A percentile compares a stretch with the other conserved stretches of the same genome.
These are phyloP conservation scores for Chaetodon trifasciatus DNA, from an alignment of 2,797 vertebrate genomes.

Conservation along the genomic window DNA sequence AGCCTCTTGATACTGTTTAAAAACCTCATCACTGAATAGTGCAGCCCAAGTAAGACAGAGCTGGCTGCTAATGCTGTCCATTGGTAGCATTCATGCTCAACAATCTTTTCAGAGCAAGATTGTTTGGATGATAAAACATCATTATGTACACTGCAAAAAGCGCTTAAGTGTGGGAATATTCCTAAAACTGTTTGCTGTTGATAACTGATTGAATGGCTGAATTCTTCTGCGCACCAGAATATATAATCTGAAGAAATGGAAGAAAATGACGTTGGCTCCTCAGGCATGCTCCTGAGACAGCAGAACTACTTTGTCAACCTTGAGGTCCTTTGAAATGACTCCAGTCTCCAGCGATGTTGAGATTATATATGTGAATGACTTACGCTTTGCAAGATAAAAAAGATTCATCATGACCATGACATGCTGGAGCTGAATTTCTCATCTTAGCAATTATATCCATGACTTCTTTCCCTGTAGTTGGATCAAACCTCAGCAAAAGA, in stretches of 20 bases:
- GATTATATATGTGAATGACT: slow-evolving; percentile 62
- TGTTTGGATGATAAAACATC: not conserved
- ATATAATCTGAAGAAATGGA: slow-evolving; percentile 27
- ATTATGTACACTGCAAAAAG: not conserved
- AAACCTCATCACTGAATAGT: not conserved
- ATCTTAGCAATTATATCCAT: slow-evolving; percentile 66
- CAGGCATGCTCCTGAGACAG: slow-evolving; percentile 2
- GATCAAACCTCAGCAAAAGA: slow-evolving; percentile 55
- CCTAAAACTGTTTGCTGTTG: not conserved
- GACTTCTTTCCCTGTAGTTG: slow-evolving; percentile 56
- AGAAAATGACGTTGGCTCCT: slow-evolving; percentile 12
- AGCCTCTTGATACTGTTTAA: not conserved
- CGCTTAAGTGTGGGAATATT: not conserved
- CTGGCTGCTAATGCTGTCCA: not conserved
- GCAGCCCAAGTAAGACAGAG: not conserved
- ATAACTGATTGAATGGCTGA: not conserved
- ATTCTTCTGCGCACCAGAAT: slow-evolving; percentile 4
- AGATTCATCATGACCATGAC: slow-evolving; percentile 59
- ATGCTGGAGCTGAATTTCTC: slow-evolving; percentile 65
- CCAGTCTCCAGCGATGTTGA: slow-evolving; percentile 51
- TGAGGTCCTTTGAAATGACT: slow-evolving; percentile 52
- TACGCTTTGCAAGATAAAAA: slow-evolving; percentile 48
- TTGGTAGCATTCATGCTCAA: not conserved
- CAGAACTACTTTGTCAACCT: slow-evolving; percentile 38
- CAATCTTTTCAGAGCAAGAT: not conserved